These are phyloP conservation scores for Embiotoca jacksoni DNA, from an alignment of 2,113 vertebrate genomes.

Conservation along the genomic window DNA sequence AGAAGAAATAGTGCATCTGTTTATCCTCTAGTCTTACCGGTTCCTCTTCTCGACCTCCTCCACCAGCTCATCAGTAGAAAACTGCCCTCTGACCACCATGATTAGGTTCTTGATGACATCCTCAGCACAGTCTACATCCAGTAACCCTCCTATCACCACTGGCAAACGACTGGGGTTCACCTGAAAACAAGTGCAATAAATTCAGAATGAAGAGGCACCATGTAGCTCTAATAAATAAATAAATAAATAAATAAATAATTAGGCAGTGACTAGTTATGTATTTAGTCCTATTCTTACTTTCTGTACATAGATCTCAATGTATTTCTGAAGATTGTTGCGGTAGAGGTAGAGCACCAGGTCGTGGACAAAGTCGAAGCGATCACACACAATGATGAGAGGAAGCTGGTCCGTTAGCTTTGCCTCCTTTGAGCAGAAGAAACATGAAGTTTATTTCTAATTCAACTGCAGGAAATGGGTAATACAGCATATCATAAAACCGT, in stretches of 20 bases:
- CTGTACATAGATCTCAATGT: conserved; percentile 96
- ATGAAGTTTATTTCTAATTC: not conserved
- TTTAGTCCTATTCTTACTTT: conserved; percentile 82
- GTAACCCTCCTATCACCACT: conserved; percentile 92
- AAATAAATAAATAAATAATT: not conserved
- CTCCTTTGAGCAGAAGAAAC: conserved; percentile 81
- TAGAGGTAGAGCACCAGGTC: conserved; percentile 94
- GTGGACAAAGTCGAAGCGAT: conserved; percentile 94
- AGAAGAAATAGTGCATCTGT: not conserved
- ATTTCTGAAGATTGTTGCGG: conserved; percentile 94
- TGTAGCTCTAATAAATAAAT: not conserved
- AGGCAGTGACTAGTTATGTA: no score
- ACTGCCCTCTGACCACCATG: conserved; percentile 93
- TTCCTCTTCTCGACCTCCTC: conserved; percentile 96
- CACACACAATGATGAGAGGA: conserved; percentile 94
- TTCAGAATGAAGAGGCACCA: not conserved
- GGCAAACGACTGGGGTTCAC: conserved; percentile 94
- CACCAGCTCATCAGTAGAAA: conserved; percentile 94
- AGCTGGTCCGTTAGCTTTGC: conserved; percentile 95
- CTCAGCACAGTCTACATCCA: conserved; percentile 95
- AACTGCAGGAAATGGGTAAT: not conserved
- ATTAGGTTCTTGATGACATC: conserved; percentile 95
- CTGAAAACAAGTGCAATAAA: conserved; percentile 71
- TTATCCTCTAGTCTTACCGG: conserved; percentile 77
- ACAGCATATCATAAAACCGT: not conserved